These are phyloP conservation scores for Orthosia cruda DNA, from an alignment of 2,888 invertebrate species.

Conservation along the genomic window DNA sequence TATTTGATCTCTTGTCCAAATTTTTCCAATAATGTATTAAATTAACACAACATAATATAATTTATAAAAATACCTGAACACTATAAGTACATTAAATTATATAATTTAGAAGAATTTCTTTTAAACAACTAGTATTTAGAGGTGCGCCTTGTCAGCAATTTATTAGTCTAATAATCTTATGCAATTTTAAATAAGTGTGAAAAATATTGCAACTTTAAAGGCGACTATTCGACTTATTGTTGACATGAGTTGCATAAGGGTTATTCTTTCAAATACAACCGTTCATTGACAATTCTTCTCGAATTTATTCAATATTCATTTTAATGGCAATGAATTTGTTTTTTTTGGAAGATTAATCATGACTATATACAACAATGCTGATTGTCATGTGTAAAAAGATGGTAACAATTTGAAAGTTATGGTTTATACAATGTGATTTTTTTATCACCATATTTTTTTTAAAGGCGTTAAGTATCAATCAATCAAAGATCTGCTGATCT, in stretches of 20 bases:
- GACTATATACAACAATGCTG: slow-evolving; percentile 30
- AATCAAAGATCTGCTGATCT: too few relatives aligned
- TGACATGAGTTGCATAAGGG: slow-evolving; percentile 1
- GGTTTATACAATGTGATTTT: not conserved
- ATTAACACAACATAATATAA: slow-evolving; percentile 15
- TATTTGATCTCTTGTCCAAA: slow-evolving; percentile 46
- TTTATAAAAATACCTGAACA: slow-evolving; percentile 4
- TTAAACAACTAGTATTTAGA: not conserved
- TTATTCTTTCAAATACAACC: not conserved
- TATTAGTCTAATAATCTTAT: slow-evolving; percentile 11
- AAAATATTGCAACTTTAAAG: not conserved
- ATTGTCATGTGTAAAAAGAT: slow-evolving; percentile 11
- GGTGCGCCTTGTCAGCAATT: slow-evolving; percentile 16
- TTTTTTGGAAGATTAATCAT: slow-evolving; percentile 5
- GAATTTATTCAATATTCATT: slow-evolving; percentile 2
- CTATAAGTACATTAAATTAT: slow-evolving; percentile 43
- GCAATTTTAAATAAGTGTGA: not conserved
- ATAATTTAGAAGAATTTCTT: slow-evolving; percentile 7
- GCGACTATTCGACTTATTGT: not conserved
- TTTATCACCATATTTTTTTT: not conserved
- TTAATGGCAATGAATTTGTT: slow-evolving; percentile 20
- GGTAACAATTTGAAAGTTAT: not conserved
- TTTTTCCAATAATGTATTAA: not conserved
- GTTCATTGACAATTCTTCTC: slow-evolving; percentile 1
- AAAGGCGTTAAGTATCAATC: too few relatives aligned